Conservation (phyloP, 2,888 invertebrate species). For the Lasioglossum morio region DNA sequence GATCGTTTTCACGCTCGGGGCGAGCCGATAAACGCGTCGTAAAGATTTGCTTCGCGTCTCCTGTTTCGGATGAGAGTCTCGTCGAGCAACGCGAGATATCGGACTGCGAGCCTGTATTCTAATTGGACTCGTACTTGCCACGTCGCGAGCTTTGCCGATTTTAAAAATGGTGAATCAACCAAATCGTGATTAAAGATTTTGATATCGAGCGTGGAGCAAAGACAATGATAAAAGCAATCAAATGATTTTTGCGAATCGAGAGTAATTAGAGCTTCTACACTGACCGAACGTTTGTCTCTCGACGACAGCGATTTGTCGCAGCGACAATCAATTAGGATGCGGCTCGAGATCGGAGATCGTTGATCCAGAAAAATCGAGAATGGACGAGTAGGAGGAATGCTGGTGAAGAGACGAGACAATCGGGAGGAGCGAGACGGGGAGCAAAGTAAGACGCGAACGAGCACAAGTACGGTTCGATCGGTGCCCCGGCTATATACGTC, state of each 20-base stretch:
- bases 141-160: background rate
- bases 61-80: background rate
- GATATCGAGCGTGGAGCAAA: no score
- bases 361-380: background rate
- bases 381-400: background rate
- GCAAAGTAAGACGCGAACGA: slow-evolving; percentile 64
- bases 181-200: background rate
- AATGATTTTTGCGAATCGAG: no score
- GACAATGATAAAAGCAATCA: no score
- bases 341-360: background rate
- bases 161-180: no score
- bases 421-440: slow-evolving; percentile 31
- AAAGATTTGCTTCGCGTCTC: slow-evolving; percentile 4
- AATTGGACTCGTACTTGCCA: background rate
- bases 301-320: background rate
- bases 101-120: background rate
- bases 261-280: no score
- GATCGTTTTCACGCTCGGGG: background rate
- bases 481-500: slow-evolving; percentile 59
- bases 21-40: background rate
- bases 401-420: background rate
- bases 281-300: no score
- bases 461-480: slow-evolving; percentile 56
- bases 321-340: background rate
- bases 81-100: background rate